Evolutionary conservation across 2,113 vertebrate species (phyloP), one percentile per base, ranked within the genome.

Genomic region (Passer domesticus): DNA sequence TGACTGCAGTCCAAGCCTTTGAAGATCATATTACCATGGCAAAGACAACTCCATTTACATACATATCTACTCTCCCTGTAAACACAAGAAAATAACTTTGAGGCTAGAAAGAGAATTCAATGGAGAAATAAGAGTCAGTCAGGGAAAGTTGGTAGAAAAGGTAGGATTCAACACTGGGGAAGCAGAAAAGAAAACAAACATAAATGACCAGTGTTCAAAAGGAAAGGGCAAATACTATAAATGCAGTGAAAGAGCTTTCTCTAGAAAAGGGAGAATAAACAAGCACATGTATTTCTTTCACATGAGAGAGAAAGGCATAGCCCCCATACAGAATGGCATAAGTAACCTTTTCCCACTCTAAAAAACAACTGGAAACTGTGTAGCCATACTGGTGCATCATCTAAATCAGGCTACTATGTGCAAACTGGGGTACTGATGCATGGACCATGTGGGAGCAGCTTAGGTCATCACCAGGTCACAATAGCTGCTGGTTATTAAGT

Each of bases 31-130:
- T 93, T 96, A 92, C 49, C 1, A 85, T 44, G 19, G 89, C 86
- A 89, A 92, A 92, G 46, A 50, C 31, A 91, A 49, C 1, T 21
- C 69, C 35, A 92, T 94, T 95, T 96, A 90, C 92, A 96, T 93
- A 82, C 41, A 23, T 73, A 95, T 94, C 93, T 92, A 50, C 53
- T 53, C 56, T 82, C 69, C 83, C 58, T 89, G 70, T 89, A 96
- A 94, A 97, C 92, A 95, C 33, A 92, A 28, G 59, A 84, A 94
- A 95, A n/a, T 70, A 92, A 87, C 88, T 95, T 67, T 21, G 35
- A 92, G 73, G 56, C 56, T 83, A 92, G 89, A 59, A 94, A 56
- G 37, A 83, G 81, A 88, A 90, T 16, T 49, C 50, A 83, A 37
- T 37, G 7, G 56, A 80, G 37, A 72, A 92, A 88, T 1, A 41